Base-by-base conservation (phyloP, 1,140 invertebrate species). In the Pararge aegeria region DNA sequence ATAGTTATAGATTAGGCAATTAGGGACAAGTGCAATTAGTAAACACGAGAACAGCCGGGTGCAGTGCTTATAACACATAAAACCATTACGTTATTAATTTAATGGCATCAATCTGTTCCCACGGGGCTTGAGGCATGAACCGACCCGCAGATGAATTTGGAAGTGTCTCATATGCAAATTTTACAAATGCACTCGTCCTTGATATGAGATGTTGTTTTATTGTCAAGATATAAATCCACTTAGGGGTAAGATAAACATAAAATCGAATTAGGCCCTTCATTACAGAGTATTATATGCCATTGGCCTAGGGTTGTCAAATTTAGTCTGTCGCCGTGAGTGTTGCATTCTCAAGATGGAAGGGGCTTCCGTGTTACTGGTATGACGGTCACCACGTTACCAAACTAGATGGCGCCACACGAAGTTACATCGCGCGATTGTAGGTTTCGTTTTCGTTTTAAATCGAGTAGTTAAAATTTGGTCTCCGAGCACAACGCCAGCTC, bases 181-280 rank as follows among this genome's bases (percentile, higher is more conserved):
- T 59, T 69, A 69, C 64, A 66, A 73, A 73, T 66, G 70, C 55
- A 73, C 73, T 68, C 55, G 54, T 64, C 61, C 48, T 55, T 60
- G 71, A 76, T 70, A 72, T 65, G 67, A 66, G 20, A 50, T 65
- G 61, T 71, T 76, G 70, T 74, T 79, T 83, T 78, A 80, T 69
- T 78, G 66, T 67, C 44, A 54, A 59, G 76, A 81, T 80, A 74
- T 71, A 73, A 81, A 74, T 76, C 68, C 80, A 83, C 80, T 83
- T 78, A 83, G 55, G 62, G 49, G 40, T 44, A 62, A 67, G 78
- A 80, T 79, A 80, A 77, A 70, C 64, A 55, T 67, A 72, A 76
- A 82, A 80, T 85, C 75, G 61, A 85, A 85, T 85, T 85, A 85
- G 81, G 66, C 77, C 55, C 56, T 77, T 83, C 80, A 83, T 85